Evolutionary conservation across 1,140 invertebrate genomes (phyloP), one percentile per base, ranked within the genome.

Genomic region (Hydropsyche tenuis): DNA sequence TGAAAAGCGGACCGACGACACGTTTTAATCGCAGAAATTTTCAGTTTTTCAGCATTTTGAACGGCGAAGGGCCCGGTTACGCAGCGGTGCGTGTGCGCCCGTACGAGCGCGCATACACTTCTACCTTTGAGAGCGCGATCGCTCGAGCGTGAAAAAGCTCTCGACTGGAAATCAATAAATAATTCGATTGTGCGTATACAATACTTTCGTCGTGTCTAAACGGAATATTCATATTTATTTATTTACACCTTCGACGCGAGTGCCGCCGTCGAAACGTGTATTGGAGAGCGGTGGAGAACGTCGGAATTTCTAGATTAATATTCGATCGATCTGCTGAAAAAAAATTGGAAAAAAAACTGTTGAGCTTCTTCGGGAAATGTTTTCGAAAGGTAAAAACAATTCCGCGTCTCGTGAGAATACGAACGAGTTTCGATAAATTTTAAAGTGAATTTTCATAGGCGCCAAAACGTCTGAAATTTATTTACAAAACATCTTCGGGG

Each of bases 121-220:
- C 4, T 25, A 60, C 56, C 56, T 60, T 60, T 60, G 56, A 60
- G 23, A 12, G 23, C 56, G 5, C 9, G n/a, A 22, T 60, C 56
- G 23, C 14, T 60, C 56, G 22, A 7, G 22, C 23, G 56, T 60
- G 14, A 60, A 60, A 60, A 60, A 25, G 1, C 56, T 60, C 56
- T 60, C 3, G 56, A 60, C 56, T 23, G 56, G 56, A 60, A 60
- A 25, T 60, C 56, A 25, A 60, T 60, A 60, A 60, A 60, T 60
- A 60, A 60, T 60, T 60, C 23, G 20, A 60, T 60, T 60, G 56
- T 60, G 23, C 23, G 56, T 25, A 37, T 37, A 60, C 56, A 60
- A 60, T 60, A 23, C 22, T 60, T 60, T 60, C 56, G 23, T 60
- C 56, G 22, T 23, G 23, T 60, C 23, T 60, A 60, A 37, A 4